Conservation (phyloP, 2,113 vertebrate species). For the Cyprinodon tularosa region DNA sequence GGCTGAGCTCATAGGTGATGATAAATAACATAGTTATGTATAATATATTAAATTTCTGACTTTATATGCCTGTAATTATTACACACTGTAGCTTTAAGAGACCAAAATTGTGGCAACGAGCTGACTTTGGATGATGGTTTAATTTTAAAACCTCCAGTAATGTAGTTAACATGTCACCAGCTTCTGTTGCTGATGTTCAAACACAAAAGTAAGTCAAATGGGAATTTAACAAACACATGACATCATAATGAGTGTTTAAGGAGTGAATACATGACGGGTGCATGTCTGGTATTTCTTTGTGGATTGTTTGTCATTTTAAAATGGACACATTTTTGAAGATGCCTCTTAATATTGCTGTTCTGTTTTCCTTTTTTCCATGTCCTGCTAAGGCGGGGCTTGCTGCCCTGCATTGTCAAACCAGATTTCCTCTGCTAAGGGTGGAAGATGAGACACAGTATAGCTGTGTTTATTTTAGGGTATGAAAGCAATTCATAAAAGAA, state of each 20-base stretch:
- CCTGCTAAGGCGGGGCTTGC: neutral
- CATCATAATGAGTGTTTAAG: neutral
- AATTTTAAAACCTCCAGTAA: neutral
- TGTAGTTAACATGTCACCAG: neutral
- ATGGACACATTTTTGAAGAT: neutral
- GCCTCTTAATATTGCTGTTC: neutral
- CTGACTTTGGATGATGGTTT: neutral
- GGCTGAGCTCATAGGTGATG: no score
- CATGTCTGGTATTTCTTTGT: conserved; percentile 1
- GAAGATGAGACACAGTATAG: neutral
- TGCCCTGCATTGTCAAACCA: neutral
- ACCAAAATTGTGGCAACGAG: neutral
- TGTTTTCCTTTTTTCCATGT: neutral
- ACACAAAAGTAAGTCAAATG: neutral
- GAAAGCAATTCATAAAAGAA: neutral
- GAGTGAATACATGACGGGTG: neutral
- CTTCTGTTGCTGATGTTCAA: neutral
- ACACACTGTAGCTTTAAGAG: no score
- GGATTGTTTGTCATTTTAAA: neutral
- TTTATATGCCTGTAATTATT: no score
- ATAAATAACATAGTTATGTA: no score
- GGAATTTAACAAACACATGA: neutral
- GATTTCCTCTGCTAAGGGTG: neutral
- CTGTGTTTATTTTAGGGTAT: neutral
- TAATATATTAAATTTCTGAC: no score